Conservation (phyloP, 2,888 invertebrate genomes). For the Lepidocyrtinus sp. region DNA sequence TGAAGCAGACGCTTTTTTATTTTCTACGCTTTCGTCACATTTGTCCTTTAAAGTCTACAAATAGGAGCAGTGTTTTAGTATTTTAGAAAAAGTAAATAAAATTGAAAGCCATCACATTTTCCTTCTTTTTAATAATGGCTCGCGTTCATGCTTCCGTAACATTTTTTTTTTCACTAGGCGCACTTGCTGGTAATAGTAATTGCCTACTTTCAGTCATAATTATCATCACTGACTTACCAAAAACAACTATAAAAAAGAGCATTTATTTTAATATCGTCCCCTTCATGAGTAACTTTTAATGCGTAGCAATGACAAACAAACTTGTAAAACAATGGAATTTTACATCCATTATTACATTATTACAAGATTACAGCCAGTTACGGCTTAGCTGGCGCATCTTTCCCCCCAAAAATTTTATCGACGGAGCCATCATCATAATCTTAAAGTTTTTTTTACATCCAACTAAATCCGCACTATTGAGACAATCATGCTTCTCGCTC, state of each 20-base stretch:
- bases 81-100: not conserved
- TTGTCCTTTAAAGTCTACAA: too few species aligned
- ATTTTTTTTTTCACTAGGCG: not conserved
- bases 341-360: not conserved
- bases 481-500: not conserved
- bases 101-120: not conserved
- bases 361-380: not conserved
- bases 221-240: constrained; percentile 12
- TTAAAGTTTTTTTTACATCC: not conserved
- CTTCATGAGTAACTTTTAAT: not conserved
- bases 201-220: not conserved
- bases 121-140: not conserved
- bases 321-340: not conserved
- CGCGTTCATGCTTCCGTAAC: constrained; percentile 11
- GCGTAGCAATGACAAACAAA: not conserved
- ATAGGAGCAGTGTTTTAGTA: not conserved
- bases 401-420: not conserved
- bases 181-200: not conserved
- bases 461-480: not conserved
- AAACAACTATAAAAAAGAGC: not conserved
- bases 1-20: not conserved
- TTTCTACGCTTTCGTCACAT: constrained; percentile 6
- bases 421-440: not conserved
- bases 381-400: not conserved
- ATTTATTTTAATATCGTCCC: not conserved